phyloP scores from a whole-genome alignment of 1,140 invertebrate genomes.

The Atta texana region DNA sequence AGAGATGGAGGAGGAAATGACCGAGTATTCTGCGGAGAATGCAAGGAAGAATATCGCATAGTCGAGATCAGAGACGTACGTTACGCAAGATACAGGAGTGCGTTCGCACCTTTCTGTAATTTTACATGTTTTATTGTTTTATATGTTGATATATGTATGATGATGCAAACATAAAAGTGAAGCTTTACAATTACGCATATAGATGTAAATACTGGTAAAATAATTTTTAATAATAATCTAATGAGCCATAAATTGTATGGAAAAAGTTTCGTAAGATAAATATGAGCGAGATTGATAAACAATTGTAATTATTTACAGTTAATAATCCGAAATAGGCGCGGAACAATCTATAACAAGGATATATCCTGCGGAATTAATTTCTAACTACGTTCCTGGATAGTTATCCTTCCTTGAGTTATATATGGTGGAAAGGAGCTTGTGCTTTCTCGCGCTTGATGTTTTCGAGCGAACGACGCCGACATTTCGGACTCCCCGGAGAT shows the following conservation, averaged over 20 bases:
- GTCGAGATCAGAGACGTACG: slow-evolving; percentile 1
- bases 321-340: not conserved
- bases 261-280: not conserved
- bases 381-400: not conserved
- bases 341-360: slow-evolving; percentile 4
- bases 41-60: slow-evolving; percentile 9
- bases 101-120: not conserved
- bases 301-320: not conserved
- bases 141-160: not conserved
- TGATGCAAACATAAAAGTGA: not conserved
- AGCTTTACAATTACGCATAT: not conserved
- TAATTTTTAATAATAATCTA: not conserved
- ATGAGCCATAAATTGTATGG: not conserved
- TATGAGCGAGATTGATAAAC: too few relatives aligned
- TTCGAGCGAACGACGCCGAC: slow-evolving; percentile 25
- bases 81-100: not conserved
- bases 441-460: slow-evolving; percentile 40
- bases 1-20: slow-evolving; percentile 24
- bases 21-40: not conserved
- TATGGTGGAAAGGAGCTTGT: not conserved
- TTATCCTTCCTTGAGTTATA: slow-evolving; percentile 19
- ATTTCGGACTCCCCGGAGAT: slow-evolving; percentile 46
- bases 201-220: not conserved
- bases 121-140: not conserved
- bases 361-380: slow-evolving; percentile 20